Evolutionary conservation across 2,888 invertebrate species (phyloP), one percentile per base, ranked within the genome.

Genomic region (Hololepta plana): DNA sequence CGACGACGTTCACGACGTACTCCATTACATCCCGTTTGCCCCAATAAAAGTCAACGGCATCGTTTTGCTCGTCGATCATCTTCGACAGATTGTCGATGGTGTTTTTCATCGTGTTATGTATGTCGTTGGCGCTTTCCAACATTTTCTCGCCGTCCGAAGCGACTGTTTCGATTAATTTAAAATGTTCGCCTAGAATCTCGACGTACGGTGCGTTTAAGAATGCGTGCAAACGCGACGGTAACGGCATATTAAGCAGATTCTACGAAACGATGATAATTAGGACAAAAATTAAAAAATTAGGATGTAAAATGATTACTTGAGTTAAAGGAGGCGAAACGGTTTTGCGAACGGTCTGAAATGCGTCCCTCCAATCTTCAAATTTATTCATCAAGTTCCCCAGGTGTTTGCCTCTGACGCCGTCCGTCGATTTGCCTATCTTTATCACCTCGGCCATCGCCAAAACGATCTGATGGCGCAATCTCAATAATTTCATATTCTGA

Each of bases 1-100:
- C 74, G 32, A 71, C 51, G 40, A 60, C 62, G 41, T 67, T 66
- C 10, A 67, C 62, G 16, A 67, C 53, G 15, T 53, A 51, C 40
- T 67, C 70, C 35, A 69, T 56, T 3, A 57, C 48, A 15, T 59
- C 59, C 8, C 67, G 47, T 28, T 60, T 46, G 12, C 41, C 38
- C 61, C 64, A 67, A 7, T 53, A 42, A 4, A 48, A 50, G 39
- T 57, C 55, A 26, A 51, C 44, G 6, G 37, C 41, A 8, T 49
- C 46, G 34, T 60, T 53, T 33, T 55, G 53, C 12, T 51, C 46
- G 8, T 49, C 43, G 9, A 60, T 52, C 2, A 10, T 16, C 7
- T 12, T 13, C 15, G 24, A 16, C 15, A 24, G 12, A 30, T 13
- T 13, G 15, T 32, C 26, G 4, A 31, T 45, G 44, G 24, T 55